A percentile compares a stretch with the other conserved stretches of the same genome.
Conservation (phyloP, 64 coral and sea anemone genomes). For the Montipora efflorescens region DNA sequence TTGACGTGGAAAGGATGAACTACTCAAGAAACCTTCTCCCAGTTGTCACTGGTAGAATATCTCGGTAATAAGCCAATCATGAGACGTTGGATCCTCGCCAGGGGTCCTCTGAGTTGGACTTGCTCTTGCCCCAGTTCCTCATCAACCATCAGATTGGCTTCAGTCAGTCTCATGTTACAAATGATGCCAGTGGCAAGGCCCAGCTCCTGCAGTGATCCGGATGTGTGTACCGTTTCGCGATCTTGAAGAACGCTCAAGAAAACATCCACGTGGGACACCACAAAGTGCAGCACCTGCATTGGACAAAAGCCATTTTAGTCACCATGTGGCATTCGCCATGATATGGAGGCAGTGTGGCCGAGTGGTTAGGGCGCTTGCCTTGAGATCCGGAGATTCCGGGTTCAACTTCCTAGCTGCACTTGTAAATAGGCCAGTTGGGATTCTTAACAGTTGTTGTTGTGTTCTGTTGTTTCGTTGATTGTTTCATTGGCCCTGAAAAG, state of each 20-base stretch:
- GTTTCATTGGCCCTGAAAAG: too few species aligned
- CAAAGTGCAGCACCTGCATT: slow-evolving; percentile 87
- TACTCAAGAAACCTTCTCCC: slow-evolving; percentile 76
- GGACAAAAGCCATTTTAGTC: background rate
- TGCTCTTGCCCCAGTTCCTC: slow-evolving; percentile 81
- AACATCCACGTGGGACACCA: slow-evolving; percentile 91
- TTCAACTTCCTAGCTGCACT: too few species aligned
- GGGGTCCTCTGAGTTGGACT: slow-evolving; percentile 82
- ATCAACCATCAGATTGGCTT: slow-evolving; percentile 61
- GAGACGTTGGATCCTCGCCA: slow-evolving; percentile 91
- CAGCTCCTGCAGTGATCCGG: slow-evolving; percentile 90
- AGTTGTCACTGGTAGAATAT: slow-evolving; percentile 87
- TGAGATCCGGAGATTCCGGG: too few species aligned
- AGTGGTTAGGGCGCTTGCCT: too few species aligned
- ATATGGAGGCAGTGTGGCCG: background rate
- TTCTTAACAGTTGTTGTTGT: too few species aligned
- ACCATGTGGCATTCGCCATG: too few species aligned
- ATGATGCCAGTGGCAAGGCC: slow-evolving; percentile 91
- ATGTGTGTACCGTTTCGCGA: slow-evolving; percentile 62
- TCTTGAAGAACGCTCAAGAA: slow-evolving; percentile 97
- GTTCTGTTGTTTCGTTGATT: too few species aligned
- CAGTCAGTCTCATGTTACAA: slow-evolving; percentile 86
- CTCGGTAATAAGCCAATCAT: slow-evolving; percentile 91
- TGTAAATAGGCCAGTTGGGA: too few species aligned
- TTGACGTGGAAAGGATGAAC: background rate